Conservation (phyloP, 2,113 vertebrate species). For the Eurypyga helias region DNA sequence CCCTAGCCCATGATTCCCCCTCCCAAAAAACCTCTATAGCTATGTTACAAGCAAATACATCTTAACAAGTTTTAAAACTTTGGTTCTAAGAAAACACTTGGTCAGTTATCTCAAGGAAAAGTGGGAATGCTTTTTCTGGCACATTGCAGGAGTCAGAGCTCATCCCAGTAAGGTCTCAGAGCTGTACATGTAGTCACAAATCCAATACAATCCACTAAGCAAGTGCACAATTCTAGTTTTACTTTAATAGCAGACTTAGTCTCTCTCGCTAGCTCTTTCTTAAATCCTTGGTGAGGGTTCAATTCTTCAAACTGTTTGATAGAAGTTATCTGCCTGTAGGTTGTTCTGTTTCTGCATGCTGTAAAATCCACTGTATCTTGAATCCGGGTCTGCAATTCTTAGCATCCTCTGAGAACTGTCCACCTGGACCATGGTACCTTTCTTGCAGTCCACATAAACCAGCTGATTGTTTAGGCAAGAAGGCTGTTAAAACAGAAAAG, state of each 20-base stretch:
- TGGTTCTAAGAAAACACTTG: slow-evolving; percentile 90
- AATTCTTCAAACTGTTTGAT: slow-evolving; percentile 89
- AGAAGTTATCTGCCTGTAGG: slow-evolving; percentile 91
- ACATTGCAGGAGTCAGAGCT: slow-evolving; percentile 81
- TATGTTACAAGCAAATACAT: slow-evolving; percentile 86
- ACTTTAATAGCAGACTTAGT: slow-evolving; percentile 78
- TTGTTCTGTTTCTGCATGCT: slow-evolving; percentile 93
- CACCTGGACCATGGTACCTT: slow-evolving; percentile 86
- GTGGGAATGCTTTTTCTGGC: slow-evolving; percentile 89
- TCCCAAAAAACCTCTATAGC: slow-evolving; percentile 77
- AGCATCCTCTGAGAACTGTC: slow-evolving; percentile 88
- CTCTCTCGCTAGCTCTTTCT: slow-evolving; percentile 59
- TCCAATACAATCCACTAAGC: slow-evolving; percentile 84
- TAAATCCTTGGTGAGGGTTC: slow-evolving; percentile 41
- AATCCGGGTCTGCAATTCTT: slow-evolving; percentile 89
- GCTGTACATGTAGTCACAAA: slow-evolving; percentile 84
- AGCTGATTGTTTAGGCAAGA: slow-evolving; percentile 90
- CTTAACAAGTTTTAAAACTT: slow-evolving; percentile 85
- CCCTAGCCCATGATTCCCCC: slow-evolving; percentile 69
- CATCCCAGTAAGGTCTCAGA: slow-evolving; percentile 81
- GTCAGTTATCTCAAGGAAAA: slow-evolving; percentile 84
- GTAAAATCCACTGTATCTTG: slow-evolving; percentile 92
- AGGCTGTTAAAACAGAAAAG: slow-evolving; percentile 75
- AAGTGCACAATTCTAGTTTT: slow-evolving; percentile 85
- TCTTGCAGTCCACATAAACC: slow-evolving; percentile 91